Base-by-base conservation (phyloP, 2,888 invertebrate genomes). In the Eupithecia centaureata region DNA sequence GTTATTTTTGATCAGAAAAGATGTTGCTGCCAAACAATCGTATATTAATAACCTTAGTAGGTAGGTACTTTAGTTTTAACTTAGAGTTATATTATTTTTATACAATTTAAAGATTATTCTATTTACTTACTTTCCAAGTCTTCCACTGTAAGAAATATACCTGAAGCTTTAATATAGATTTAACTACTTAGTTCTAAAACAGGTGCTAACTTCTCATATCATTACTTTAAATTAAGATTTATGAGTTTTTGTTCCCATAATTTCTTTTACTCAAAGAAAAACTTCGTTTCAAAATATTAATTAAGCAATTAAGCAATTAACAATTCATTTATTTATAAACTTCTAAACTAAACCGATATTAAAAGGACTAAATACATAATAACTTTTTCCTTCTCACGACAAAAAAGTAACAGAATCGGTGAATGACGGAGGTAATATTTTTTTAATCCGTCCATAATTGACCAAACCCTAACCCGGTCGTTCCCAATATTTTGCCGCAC, bases 91-190 rank as follows among this genome's bases (percentile, higher is more conserved):
- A 8, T n/a, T 56, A 28, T 28, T 30, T 12, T 32, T 32, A 56
- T 57, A 32, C 33, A 18, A 33, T 28, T 1, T 28, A n/a, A 10
- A 56, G 30, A 56, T 18, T 32, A 33, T 2, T 22, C 0, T 18
- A 32, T 30, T 7, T 57, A 33, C 18, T 18, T 33, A 57, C 30
- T 57, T 57, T 32, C 32, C n/a, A 12, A 32, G 88, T 90, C 88
- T 90, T 90, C 90, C 88, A 84, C 75, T 80, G 73, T 86, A 83
- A 86, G 82, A 84, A 80, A 86, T 82, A 81, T 80, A 84, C 79
- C 83, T 78, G 71, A 76, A 91, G 91, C 91, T 91, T 91, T 91
- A 91, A 91, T 85, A 82, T 89, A 89, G 85, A 79, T 76, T 81
- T 84, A 85, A 83, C 47, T 47, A 74, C 28, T 56, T 87, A 84